Percentiles rank a stretch among this genome's conserved stretches.
phyloP scores from a whole-genome alignment of 2,888 invertebrate genomes.

The Hirtodrosophila confusa region DNA sequence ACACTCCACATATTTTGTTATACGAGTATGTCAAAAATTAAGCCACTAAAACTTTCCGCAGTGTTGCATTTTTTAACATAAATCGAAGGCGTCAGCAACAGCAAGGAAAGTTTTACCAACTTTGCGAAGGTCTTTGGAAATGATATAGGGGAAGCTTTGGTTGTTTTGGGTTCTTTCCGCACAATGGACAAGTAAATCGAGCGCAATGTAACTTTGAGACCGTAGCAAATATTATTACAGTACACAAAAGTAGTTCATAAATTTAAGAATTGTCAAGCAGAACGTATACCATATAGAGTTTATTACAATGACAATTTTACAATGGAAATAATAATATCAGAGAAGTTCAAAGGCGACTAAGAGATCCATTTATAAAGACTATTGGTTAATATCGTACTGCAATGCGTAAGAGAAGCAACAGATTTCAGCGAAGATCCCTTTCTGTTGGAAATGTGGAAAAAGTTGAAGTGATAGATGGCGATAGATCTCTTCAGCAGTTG shows the following conservation, averaged over 20 bases:
- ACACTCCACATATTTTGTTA: constrained; percentile 9
- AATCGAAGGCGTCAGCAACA: constrained; percentile 68
- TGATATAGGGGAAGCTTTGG: constrained; percentile 30
- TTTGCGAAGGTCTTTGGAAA: constrained; percentile 35
- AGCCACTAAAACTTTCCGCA: constrained; percentile 64
- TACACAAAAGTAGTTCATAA: constrained; percentile 13
- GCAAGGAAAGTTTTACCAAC: constrained; percentile 42
- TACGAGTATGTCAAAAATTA: constrained; percentile 34
- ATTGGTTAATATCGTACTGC: no score
- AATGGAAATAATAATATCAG: no score
- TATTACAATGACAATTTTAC: no score
- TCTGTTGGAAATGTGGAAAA: no score
- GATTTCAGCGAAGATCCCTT: no score
- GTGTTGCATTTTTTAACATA: constrained; percentile 67
- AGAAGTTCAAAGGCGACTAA: no score
- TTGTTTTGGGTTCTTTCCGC: constrained; percentile 41
- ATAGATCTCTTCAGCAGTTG: no score
- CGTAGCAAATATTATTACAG: constrained; percentile 21
- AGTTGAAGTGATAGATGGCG: no score
- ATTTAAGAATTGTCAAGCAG: constrained; percentile 14
- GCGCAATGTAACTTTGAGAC: constrained; percentile 43
- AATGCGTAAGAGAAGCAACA: no score
- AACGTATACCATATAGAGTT: neutral
- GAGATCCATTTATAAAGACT: no score
- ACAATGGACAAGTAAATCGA: constrained; percentile 60